Percentiles rank a stretch among this genome's conserved stretches.
Conservation (phyloP, 2,113 vertebrate genomes). For the Cettia cetti region DNA sequence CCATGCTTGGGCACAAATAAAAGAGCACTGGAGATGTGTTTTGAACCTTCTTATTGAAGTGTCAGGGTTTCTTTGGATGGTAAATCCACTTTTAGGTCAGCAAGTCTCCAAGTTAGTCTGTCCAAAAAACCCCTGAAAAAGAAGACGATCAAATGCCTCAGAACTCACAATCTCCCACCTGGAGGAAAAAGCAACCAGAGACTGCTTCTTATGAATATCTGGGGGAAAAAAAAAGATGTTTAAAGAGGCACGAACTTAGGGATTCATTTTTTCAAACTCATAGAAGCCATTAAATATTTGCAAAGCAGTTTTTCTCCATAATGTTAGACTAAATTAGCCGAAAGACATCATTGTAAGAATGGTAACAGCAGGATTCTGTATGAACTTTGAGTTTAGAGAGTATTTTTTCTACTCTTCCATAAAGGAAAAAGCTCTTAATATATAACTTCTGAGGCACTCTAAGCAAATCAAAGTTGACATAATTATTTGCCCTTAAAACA, state of each 20-base stretch:
- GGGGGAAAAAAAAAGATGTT: neutral
- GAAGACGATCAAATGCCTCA: neutral
- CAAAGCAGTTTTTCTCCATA: conserved; percentile 29
- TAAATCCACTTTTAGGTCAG: neutral
- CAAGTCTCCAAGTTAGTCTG: neutral
- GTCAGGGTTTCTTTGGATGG: neutral
- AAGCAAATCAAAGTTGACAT: neutral
- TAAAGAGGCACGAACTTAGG: neutral
- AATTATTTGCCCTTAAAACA: neutral
- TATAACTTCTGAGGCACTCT: neutral
- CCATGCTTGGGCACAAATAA: neutral
- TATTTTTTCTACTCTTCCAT: neutral
- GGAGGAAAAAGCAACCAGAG: neutral
- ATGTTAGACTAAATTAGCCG: conserved; percentile 25
- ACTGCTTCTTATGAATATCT: neutral
- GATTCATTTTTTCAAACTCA: conserved; percentile 3
- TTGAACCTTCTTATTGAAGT: neutral
- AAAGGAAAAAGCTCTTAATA: neutral
- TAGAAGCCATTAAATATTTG: conserved; percentile 34
- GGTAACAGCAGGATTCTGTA: conserved; percentile 22
- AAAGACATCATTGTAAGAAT: neutral
- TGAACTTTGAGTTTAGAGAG: neutral
- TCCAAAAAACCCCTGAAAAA: neutral
- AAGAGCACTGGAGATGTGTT: neutral
- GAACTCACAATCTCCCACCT: neutral